Conservation (phyloP, 2,113 vertebrate genomes). For the Thamnophis sirtalis region DNA sequence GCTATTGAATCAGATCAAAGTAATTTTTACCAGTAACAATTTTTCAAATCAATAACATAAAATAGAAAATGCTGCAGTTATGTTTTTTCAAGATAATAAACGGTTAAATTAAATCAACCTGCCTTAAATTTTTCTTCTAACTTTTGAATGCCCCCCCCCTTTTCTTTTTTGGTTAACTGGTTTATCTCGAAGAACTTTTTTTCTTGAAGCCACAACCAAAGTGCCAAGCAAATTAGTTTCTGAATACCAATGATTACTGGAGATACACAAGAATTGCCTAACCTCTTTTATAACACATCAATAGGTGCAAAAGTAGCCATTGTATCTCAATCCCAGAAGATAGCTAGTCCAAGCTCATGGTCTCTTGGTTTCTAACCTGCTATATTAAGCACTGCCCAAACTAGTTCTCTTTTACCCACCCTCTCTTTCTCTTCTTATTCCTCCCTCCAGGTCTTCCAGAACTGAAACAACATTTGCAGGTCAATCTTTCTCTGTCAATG, state of each 20-base stretch:
- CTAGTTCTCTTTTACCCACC: background rate
- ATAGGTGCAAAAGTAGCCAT: background rate
- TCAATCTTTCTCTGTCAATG: background rate
- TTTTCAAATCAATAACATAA: slow-evolving; percentile 18
- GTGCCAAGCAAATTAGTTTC: background rate
- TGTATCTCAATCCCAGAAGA: background rate
- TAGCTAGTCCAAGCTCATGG: background rate
- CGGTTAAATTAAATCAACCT: background rate
- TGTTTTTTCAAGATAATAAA: slow-evolving; percentile 1
- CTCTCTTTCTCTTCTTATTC: background rate
- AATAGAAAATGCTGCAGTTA: background rate
- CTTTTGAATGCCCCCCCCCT: background rate
- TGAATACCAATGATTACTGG: background rate
- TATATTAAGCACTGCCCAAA: background rate
- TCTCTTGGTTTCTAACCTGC: background rate
- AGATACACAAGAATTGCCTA: background rate
- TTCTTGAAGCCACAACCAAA: background rate
- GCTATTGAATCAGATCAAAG: background rate
- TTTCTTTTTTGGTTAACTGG: background rate
- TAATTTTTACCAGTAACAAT: slow-evolving; percentile 33
- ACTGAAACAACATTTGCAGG: background rate
- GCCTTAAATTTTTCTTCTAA: background rate
- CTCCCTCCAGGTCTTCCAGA: background rate
- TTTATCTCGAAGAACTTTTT: background rate
- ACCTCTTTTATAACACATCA: background rate